A percentile compares a stretch with the other conserved stretches of the same genome.
phyloP scores from a whole-genome alignment of 1,140 invertebrate species.

The Hydropsyche tenuis region DNA sequence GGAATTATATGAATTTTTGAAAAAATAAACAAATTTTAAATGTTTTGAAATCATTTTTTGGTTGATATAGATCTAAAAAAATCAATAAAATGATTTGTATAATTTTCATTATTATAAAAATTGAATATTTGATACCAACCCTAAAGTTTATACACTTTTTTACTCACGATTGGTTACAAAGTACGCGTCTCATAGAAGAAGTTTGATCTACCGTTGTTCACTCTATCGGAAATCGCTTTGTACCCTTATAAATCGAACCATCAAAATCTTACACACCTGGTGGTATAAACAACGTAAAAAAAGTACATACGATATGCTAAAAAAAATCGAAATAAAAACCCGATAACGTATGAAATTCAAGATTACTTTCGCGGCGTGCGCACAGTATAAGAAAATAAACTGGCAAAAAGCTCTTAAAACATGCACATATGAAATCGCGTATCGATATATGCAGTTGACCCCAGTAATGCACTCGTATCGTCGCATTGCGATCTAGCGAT shows the following conservation, averaged over 20 bases:
- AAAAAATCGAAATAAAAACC: not conserved
- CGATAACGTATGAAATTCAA: not conserved
- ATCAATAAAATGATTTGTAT: too few relatives aligned
- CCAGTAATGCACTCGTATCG: constrained; percentile 35
- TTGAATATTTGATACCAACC: not conserved
- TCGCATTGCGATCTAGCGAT: constrained; percentile 40
- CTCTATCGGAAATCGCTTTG: constrained; percentile 20
- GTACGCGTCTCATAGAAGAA: not conserved
- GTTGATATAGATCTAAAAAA: too few relatives aligned
- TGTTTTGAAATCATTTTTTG: too few relatives aligned
- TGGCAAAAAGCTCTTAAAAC: not conserved
- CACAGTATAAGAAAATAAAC: not conserved
- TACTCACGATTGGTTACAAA: not conserved
- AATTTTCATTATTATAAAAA: too few relatives aligned
- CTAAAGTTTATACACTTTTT: not conserved
- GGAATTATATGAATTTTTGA: too few relatives aligned
- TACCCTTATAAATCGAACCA: constrained; percentile 11
- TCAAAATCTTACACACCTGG: constrained; percentile 27
- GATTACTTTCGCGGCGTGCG: not conserved
- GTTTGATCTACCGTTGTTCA: constrained; percentile 18
- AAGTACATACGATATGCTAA: not conserved
- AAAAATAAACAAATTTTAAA: too few relatives aligned
- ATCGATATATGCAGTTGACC: constrained; percentile 31
- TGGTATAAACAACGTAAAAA: not conserved
- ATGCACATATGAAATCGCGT: constrained; percentile 17